phyloP scores from a whole-genome alignment of 2,113 vertebrate genomes.

The Ptilorrhoa leucosticta region DNA sequence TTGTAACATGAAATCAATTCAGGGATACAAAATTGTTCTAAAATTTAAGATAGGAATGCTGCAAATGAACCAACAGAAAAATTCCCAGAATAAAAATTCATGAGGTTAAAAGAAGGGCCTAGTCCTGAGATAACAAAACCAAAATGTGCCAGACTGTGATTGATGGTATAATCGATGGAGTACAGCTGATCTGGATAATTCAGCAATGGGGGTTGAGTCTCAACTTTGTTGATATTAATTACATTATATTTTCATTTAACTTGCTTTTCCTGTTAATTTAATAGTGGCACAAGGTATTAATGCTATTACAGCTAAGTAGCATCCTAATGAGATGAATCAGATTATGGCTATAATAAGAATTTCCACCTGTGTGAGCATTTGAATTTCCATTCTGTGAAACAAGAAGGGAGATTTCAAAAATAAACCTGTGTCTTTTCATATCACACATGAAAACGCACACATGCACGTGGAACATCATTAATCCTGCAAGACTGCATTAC shows the following conservation, averaged over 20 bases:
- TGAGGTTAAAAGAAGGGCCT: not conserved
- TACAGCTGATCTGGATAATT: not conserved
- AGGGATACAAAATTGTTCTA: not conserved
- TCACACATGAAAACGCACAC: not conserved
- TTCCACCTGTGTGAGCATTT: not conserved
- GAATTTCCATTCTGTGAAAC: not conserved
- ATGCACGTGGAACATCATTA: not conserved
- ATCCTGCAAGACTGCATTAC: not conserved
- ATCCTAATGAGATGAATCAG: not conserved
- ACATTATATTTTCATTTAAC: not conserved
- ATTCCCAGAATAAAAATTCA: not conserved
- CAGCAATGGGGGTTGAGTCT: not conserved
- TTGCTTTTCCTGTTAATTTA: slow-evolving; percentile 24
- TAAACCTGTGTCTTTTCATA: not conserved
- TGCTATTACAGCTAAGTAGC: not conserved
- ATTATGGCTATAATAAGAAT: not conserved
- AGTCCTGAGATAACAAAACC: not conserved
- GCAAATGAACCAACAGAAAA: not conserved
- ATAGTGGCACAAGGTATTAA: not conserved
- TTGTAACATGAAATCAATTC: not conserved
- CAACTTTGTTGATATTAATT: not conserved
- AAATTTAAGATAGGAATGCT: not conserved
- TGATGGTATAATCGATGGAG: not conserved
- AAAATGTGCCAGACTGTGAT: not conserved
- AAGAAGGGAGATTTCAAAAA: not conserved